phyloP scores from a whole-genome alignment of 2,797 vertebrate genomes.

The Hozukius guyotensis region DNA sequence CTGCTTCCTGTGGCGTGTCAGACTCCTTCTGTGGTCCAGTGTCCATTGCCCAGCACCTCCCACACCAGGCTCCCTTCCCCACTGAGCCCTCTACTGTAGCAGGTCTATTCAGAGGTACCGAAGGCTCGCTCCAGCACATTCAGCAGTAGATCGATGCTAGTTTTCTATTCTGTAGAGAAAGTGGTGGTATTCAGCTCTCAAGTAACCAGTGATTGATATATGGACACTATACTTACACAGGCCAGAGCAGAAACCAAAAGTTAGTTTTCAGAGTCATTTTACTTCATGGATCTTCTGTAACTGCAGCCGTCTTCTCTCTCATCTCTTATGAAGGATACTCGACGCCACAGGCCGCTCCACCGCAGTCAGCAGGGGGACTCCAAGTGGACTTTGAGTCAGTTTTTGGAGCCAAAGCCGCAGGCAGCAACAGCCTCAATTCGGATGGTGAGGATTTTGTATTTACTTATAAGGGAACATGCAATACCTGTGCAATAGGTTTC shows the following conservation, averaged over 20 bases:
- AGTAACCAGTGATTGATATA: background rate
- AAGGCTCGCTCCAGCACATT: conserved; percentile 31
- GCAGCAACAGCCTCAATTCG: conserved; percentile 88
- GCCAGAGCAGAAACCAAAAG: background rate
- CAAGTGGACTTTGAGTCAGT: conserved; percentile 99
- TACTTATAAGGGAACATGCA: background rate
- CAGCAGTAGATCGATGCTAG: conserved; percentile 12
- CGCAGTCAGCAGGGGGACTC: conserved; percentile 91
- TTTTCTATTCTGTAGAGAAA: conserved; percentile 1
- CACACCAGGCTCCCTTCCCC: conserved; percentile 90
- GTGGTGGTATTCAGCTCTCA: background rate
- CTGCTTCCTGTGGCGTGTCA: conserved; percentile 83
- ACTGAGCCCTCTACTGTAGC: conserved; percentile 92
- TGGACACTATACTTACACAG: background rate
- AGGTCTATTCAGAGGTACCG: conserved; percentile 91
- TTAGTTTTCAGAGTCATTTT: background rate
- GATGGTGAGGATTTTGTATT: conserved; percentile 86
- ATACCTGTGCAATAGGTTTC: background rate
- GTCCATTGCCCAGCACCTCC: conserved; percentile 86
- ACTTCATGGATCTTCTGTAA: background rate
- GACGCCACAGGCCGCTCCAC: conserved; percentile 88
- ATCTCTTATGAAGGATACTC: conserved; percentile 87
- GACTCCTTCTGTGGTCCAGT: conserved; percentile 93
- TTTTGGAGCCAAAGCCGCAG: conserved; percentile 95
- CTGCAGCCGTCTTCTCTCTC: conserved; percentile 29